These are phyloP conservation scores for Hoplodrina ambigua DNA, from an alignment of 2,888 invertebrate species.

Conservation along the genomic window DNA sequence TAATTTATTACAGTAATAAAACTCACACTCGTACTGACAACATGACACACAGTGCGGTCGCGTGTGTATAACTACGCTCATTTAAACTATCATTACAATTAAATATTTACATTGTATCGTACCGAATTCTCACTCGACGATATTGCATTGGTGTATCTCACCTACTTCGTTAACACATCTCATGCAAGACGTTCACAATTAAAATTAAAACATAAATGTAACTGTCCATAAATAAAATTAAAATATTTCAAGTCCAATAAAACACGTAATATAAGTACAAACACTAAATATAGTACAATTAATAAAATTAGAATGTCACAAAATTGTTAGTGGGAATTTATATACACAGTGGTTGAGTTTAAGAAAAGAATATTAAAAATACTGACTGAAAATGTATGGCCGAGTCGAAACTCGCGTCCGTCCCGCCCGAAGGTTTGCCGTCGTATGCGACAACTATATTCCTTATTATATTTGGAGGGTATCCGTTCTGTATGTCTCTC, in stretches of 20 bases:
- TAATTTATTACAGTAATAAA: slow-evolving; percentile 88
- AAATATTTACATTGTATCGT: slow-evolving; percentile 79
- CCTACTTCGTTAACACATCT: slow-evolving; percentile 26
- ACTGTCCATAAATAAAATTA: slow-evolving; percentile 43
- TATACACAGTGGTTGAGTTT: slow-evolving; percentile 43
- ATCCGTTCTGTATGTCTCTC: slow-evolving; percentile 66
- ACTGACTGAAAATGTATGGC: slow-evolving; percentile 58
- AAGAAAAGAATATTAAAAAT: slow-evolving; percentile 45
- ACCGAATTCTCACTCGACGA: slow-evolving; percentile 58
- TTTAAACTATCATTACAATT: slow-evolving; percentile 76
- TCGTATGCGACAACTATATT: slow-evolving; percentile 45
- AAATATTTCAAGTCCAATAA: slow-evolving; percentile 38
- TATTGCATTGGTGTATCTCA: slow-evolving; percentile 65
- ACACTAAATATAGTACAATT: slow-evolving; percentile 45
- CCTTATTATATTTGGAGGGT: slow-evolving; percentile 75
- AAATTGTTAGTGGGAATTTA: slow-evolving; percentile 30
- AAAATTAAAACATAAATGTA: slow-evolving; percentile 41
- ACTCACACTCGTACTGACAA: slow-evolving; percentile 82
- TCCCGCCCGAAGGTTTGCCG: slow-evolving; percentile 25
- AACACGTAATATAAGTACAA: slow-evolving; percentile 52
- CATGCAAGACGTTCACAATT: slow-evolving; percentile 42
- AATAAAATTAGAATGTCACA: slow-evolving; percentile 44
- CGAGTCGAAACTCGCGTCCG: slow-evolving; percentile 38
- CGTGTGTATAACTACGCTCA: slow-evolving; percentile 72
- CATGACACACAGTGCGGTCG: slow-evolving; percentile 80